A percentile compares a stretch with the other conserved stretches of the same genome.
Evolutionary conservation across 2,888 invertebrate species (phyloP).

Genomic region (Amiota communis): DNA sequence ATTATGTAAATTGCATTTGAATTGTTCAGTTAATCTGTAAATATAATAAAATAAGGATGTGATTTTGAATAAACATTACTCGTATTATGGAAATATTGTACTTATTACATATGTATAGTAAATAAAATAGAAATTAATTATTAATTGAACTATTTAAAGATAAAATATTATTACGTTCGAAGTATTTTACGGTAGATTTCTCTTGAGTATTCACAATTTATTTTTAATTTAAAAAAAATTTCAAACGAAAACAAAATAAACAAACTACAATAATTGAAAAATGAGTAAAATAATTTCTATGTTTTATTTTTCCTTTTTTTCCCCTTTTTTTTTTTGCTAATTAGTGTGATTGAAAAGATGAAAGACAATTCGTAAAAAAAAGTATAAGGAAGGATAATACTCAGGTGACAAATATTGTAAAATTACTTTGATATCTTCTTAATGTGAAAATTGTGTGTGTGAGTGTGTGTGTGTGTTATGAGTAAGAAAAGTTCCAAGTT

Average conservation of each 20-base stretch:
- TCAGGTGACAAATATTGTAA: too few species aligned
- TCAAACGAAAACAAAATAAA: neutral
- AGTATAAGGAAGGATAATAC: too few species aligned
- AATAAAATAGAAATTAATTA: neutral
- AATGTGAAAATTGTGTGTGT: too few species aligned
- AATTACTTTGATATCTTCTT: too few species aligned
- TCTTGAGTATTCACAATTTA: neutral
- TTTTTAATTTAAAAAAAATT: neutral
- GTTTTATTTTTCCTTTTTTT: too few species aligned
- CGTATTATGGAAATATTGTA: slow-evolving; percentile 8
- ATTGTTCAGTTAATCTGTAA: slow-evolving; percentile 16
- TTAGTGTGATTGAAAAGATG: too few species aligned
- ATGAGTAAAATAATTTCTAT: too few species aligned
- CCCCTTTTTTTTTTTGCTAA: too few species aligned
- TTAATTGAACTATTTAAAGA: neutral
- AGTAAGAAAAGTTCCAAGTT: slow-evolving; percentile 30
- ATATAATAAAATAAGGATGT: slow-evolving; percentile 1
- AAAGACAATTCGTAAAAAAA: too few species aligned
- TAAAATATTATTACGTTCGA: neutral
- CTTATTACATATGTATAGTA: too few species aligned
- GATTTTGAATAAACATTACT: neutral
- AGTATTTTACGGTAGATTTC: neutral
- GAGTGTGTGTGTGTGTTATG: too few species aligned
- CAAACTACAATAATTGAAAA: too few species aligned
- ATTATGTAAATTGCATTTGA: slow-evolving; percentile 9